Base-by-base conservation (phyloP, 2,113 vertebrate species). In the Melanostigma gelatinosum region DNA sequence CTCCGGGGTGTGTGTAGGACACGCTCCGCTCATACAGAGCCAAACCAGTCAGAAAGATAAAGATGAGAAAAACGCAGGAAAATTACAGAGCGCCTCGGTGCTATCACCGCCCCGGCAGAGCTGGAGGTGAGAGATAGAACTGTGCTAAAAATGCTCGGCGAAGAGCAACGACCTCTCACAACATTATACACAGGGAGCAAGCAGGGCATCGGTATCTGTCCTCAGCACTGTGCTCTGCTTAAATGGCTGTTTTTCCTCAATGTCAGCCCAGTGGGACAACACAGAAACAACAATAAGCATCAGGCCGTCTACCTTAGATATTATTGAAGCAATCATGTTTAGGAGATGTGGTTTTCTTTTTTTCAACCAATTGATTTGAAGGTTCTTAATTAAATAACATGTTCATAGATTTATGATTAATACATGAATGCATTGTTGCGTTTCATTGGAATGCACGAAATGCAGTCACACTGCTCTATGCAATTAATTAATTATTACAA, bases 41-140 rank as follows among this genome's bases (percentile, higher is more conserved):
- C 72, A 75, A 83, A 80, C 52, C 88, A 77, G 75, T 68, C 11
- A 5, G n/a, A 64, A 76, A 87, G 87, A 92, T 87, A 91, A 87
- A 89, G 88, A 93, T 90, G 91, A 90, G 81, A 27, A 85, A 89
- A 90, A 89, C 0, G 75, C 34, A 72, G 79, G 79, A 55, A 90
- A 91, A 92, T 93, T 83, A 90, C 89, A 90, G 75, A 61, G 4
- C 77, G 46, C 80, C 75, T 61, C 29, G 40, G 52, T 75, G 83
- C 85, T 92, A 89, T 93, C 91, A 16, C 18, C 85, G 22, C 58
- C 70, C 50, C 60, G n/a, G 68, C 87, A 84, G 77, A 80, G 89
- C 87, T 92, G 85, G 62, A 84, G 85, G 88, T 84, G 86, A 86
- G 86, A 90, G 91, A 91, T 90, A 93, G 81, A 91, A 83, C 20